A percentile compares a stretch with the other conserved stretches of the same genome.
Evolutionary conservation across 2,113 vertebrate genomes (phyloP).

Genomic region (Rhizomys pruinosus): DNA sequence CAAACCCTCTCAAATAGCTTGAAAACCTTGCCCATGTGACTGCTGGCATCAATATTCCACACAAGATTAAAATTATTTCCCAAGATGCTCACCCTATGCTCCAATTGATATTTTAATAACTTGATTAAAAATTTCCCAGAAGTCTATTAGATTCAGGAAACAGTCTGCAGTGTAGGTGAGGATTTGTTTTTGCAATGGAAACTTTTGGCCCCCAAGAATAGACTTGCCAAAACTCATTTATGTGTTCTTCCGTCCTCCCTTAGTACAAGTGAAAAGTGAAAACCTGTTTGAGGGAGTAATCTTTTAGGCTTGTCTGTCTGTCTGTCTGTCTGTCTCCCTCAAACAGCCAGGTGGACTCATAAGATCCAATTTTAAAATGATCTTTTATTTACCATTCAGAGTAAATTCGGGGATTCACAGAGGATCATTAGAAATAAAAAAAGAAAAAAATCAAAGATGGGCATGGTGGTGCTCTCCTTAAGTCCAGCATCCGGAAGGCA

Average conservation of each 20-base stretch:
- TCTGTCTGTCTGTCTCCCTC: background rate
- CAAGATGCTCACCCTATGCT: too few species aligned
- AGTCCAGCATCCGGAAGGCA: background rate
- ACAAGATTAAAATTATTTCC: too few species aligned
- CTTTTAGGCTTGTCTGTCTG: conserved; percentile 31
- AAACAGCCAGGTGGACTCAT: conserved; percentile 9
- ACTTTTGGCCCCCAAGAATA: conserved; percentile 65
- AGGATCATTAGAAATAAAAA: background rate
- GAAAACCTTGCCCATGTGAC: too few species aligned
- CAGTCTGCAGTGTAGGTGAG: conserved; percentile 73
- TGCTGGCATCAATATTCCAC: too few species aligned
- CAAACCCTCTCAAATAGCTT: too few species aligned
- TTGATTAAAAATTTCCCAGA: too few species aligned
- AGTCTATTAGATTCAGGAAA: conserved; percentile 78
- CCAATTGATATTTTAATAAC: too few species aligned
- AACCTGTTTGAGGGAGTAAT: background rate
- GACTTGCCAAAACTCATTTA: conserved; percentile 62
- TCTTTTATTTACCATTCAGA: conserved; percentile 27
- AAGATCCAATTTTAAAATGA: conserved; percentile 47
- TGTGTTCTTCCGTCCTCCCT: conserved; percentile 46
- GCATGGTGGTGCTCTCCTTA: background rate
- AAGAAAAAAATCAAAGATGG: background rate
- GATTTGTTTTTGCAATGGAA: conserved; percentile 75
- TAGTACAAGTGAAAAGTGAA: conserved; percentile 49
- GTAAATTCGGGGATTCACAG: conserved; percentile 17